Evolutionary conservation across 1,140 invertebrate genomes (phyloP).

Genomic region (Zaprionus lachaisei): DNA sequence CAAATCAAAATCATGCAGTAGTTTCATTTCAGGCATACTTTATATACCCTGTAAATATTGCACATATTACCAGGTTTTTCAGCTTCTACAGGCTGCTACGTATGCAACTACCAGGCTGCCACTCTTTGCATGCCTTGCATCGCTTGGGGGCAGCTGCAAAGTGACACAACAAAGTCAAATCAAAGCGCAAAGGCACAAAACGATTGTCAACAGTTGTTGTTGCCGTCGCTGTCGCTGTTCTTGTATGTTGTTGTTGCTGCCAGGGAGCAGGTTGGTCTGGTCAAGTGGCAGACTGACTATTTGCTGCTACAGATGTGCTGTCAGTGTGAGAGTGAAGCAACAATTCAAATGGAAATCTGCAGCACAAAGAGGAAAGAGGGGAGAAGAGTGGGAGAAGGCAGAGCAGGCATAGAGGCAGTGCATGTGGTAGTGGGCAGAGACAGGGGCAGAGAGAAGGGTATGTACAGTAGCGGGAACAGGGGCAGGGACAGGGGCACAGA

Average conservation of each 20-base stretch:
- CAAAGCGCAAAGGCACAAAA: conserved; percentile 59
- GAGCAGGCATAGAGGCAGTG: background rate
- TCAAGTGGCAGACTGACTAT: conserved; percentile 27
- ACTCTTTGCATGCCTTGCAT: background rate
- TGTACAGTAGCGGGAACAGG: too few relatives aligned
- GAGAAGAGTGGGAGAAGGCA: background rate
- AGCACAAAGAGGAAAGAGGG: conserved; percentile 16
- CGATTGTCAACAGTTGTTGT: conserved; percentile 57
- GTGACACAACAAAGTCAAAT: conserved; percentile 71
- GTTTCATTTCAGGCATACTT: too few relatives aligned
- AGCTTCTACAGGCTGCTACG: background rate
- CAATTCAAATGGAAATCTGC: conserved; percentile 72
- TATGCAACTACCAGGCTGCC: background rate
- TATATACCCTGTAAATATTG: background rate
- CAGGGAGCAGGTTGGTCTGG: conserved; percentile 28
- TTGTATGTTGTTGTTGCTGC: conserved; percentile 18
- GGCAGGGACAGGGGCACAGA: background rate
- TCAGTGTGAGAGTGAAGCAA: conserved; percentile 35
- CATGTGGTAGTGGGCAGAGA: background rate
- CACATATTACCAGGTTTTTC: background rate
- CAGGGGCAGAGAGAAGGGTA: background rate
- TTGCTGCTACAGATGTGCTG: conserved; percentile 1
- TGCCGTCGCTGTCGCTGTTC: conserved; percentile 16
- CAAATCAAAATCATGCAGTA: background rate
- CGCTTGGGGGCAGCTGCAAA: conserved; percentile 33